Base-by-base conservation (phyloP, 2,888 invertebrate species). In the Crioceris asparagi region DNA sequence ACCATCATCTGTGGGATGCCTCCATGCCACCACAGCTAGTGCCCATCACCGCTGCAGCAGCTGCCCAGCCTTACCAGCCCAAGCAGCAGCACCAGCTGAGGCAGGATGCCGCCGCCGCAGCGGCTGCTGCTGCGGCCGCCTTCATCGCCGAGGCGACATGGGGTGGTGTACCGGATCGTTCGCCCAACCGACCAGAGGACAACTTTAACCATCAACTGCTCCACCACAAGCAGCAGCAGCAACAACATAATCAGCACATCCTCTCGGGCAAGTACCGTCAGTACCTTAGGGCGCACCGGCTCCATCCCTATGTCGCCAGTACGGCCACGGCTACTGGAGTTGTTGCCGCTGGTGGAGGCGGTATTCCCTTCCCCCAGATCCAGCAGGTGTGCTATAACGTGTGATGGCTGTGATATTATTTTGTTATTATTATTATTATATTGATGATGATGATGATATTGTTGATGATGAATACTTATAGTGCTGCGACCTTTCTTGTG, bases 361-460 rank as follows among this genome's bases (percentile, higher is more conserved):
- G 65, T 38, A 66, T 70, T 41, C 64, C 68, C 44, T 70, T 72
- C 60, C 71, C 71, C 50, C 71, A 70, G 50, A 69, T 70, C 52
- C 69, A 68, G 64, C 71, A 72, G 62, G 71, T 73, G 59, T 73
- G 72, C 62, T 73, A 72, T 54, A 73, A 73, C 60, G 72, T 72
- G 69, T 73, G 72, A 73, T 71, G 62, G 55, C 57, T 57, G 59
- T 59, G 59, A 59, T 59, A 57, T 52, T 45, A 44, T 48, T 45
- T 44, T 47, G 47, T 44, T 43, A 29, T 12, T n/a, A 25, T 4
- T n/a, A 25, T 12, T n/a, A 25, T 4, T n/a, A 25, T 23, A n/a
- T 39, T 37, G 35, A 39, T 36, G 35, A 37, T 32, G 36, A 38
- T 35, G 35, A 37, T 29, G 39, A 39, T 25, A 12, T 7, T 23